Conservation (phyloP, 2,888 invertebrate species). For the Epsilonema sp. region DNA sequence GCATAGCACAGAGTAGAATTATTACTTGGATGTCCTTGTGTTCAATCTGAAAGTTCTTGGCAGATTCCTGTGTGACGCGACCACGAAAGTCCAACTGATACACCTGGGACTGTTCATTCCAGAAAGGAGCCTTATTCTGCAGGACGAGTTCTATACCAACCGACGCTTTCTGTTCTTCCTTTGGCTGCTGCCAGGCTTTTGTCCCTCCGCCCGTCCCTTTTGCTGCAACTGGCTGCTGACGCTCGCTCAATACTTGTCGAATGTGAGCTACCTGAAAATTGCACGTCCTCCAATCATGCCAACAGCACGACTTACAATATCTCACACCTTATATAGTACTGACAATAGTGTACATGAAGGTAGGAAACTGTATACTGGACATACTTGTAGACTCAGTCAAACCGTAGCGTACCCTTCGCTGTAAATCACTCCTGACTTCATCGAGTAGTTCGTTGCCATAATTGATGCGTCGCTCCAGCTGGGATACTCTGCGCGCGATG, state of each 20-base stretch:
- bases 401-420: constrained; percentile 13
- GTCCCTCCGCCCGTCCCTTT: background rate
- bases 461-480: constrained; percentile 13
- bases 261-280: constrained; percentile 9
- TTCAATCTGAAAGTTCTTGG: constrained; percentile 98
- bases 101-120: constrained; percentile 98
- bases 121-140: constrained; percentile 88
- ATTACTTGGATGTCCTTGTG: constrained; percentile 89
- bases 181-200: background rate
- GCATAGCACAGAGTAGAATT: too few species aligned
- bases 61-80: constrained; percentile 92
- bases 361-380: too few species aligned
- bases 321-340: too few species aligned
- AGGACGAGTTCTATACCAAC: constrained; percentile 44
- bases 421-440: constrained; percentile 13
- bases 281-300: too few species aligned
- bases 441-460: constrained; percentile 11
- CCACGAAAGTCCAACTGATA: constrained; percentile 98
- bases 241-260: constrained; percentile 13
- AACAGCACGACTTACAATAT: too few species aligned
- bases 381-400: too few species aligned
- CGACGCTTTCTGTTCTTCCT: background rate
- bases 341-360: too few species aligned
- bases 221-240: too few species aligned
- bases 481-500: constrained; percentile 13